phyloP scores from a whole-genome alignment of 2,797 vertebrate genomes.

The Euphonia xanthogaster region DNA sequence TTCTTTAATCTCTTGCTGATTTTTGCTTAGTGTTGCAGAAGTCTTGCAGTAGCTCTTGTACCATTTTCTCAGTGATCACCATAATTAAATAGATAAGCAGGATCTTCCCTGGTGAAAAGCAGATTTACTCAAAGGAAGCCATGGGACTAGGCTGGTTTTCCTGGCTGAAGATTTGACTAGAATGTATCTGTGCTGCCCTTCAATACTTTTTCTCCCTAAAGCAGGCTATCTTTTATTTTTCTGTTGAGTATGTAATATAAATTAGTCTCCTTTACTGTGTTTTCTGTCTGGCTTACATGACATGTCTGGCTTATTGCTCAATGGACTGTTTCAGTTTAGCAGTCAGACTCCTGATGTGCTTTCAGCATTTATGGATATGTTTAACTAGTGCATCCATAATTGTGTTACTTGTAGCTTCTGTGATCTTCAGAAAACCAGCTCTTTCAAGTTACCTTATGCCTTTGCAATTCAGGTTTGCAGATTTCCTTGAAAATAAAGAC shows the following conservation, averaged over 20 bases:
- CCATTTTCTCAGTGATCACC: not conserved
- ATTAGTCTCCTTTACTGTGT: not conserved
- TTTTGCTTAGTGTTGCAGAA: not conserved
- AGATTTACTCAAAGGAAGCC: not conserved
- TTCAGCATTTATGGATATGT: not conserved
- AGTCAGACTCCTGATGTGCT: not conserved
- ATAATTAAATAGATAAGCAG: not conserved
- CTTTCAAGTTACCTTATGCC: slow-evolving; percentile 14
- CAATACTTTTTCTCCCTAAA: not conserved
- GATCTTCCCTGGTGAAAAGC: not conserved
- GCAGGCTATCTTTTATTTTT: not conserved
- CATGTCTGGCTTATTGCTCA: not conserved
- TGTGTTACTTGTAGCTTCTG: not conserved
- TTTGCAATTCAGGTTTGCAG: slow-evolving; percentile 39
- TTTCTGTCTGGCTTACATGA: not conserved
- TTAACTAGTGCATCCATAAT: not conserved
- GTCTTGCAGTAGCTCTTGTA: not conserved
- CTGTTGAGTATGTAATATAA: not conserved
- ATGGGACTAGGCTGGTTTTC: not conserved
- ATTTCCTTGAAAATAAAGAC: slow-evolving; percentile 35
- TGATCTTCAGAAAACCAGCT: not conserved
- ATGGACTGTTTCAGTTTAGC: not conserved
- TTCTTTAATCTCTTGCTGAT: not conserved
- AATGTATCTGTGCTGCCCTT: not conserved
- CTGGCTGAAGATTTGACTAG: not conserved